Conservation (phyloP, 2,113 vertebrate species). For the Struthidea cinerea region DNA sequence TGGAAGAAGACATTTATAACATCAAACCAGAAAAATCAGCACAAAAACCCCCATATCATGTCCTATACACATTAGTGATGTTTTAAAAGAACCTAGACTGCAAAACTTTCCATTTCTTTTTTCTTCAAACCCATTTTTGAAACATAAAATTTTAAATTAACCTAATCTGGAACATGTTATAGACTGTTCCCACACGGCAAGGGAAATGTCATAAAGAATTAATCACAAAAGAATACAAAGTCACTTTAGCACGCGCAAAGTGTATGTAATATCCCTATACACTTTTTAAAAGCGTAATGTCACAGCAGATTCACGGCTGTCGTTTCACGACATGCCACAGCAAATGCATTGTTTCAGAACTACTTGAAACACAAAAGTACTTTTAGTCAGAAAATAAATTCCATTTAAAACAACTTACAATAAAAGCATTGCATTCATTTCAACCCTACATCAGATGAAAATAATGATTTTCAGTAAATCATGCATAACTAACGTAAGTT, state of each 20-base stretch:
- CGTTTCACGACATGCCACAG: background rate
- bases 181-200: background rate
- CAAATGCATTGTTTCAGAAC: background rate
- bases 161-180: background rate
- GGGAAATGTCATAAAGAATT: background rate
- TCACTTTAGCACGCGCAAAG: background rate
- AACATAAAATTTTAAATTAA: background rate
- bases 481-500: background rate
- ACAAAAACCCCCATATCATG: background rate
- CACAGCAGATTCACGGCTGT: background rate
- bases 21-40: background rate
- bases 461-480: background rate
- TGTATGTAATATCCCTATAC: background rate
- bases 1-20: constrained; percentile 55
- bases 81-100: background rate
- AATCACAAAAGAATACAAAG: background rate
- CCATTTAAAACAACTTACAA: background rate
- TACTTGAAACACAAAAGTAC: background rate
- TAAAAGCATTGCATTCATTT: background rate
- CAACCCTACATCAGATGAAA: background rate
- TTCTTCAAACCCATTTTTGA: background rate
- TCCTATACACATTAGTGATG: background rate
- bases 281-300: background rate
- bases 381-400: background rate
- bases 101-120: background rate